A percentile compares a stretch with the other conserved stretches of the same genome.
Conservation (phyloP, 2,888 invertebrate species). For the Sturmia bella region DNA sequence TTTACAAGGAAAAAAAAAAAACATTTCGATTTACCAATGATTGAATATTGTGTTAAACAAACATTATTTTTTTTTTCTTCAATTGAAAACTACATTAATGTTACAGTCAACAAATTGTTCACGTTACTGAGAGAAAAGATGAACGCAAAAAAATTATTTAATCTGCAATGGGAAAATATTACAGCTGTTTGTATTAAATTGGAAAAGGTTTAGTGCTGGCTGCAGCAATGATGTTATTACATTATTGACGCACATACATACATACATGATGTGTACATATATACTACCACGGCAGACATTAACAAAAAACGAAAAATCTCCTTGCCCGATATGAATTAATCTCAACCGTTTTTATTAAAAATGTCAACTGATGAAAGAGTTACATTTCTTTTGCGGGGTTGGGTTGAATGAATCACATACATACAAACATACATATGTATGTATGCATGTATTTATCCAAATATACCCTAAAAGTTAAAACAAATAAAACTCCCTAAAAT, state of each 20-base stretch:
- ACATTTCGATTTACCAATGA: conserved; percentile 38
- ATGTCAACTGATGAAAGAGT: conserved; percentile 53
- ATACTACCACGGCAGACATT: neutral
- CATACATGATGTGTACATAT: neutral
- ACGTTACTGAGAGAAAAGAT: conserved; percentile 1
- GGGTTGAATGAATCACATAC: no score
- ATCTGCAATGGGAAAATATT: conserved; percentile 79
- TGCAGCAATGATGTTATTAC: conserved; percentile 43
- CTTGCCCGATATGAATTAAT: conserved; percentile 66
- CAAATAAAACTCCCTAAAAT: conserved; percentile 35
- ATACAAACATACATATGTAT: no score
- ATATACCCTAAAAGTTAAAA: conserved; percentile 46
- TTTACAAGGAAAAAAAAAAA: conserved; percentile 8
- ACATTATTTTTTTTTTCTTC: conserved; percentile 23
- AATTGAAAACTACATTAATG: conserved; percentile 57
- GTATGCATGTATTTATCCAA: conserved; percentile 35
- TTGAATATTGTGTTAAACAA: conserved; percentile 47
- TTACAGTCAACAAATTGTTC: conserved; percentile 50
- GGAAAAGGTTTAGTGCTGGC: conserved; percentile 33
- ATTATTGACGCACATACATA: conserved; percentile 45
- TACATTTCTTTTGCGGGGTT: conserved; percentile 44
- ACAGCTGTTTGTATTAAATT: conserved; percentile 75
- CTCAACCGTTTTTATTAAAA: conserved; percentile 65
- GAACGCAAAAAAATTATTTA: conserved; percentile 70
- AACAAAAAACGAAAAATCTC: conserved; percentile 43